Evolutionary conservation across 2,888 invertebrate species (phyloP), one percentile per base, ranked within the genome.

Genomic region (Therioaphis trifolii): DNA sequence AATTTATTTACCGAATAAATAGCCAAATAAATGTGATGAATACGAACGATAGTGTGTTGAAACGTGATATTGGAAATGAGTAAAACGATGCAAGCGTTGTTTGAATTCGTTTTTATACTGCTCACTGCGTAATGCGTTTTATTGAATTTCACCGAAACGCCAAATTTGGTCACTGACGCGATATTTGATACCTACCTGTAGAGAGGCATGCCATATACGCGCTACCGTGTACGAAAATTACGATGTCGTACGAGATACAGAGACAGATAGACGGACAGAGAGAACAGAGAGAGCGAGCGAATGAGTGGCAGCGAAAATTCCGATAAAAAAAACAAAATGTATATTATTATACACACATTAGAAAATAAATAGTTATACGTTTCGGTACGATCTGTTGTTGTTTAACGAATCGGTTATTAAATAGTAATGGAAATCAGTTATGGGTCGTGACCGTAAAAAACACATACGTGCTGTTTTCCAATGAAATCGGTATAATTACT

Each of bases 141-240:
- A n/a, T 35, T 40, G 40, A 68, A 52, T 55, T 68, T 78, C 40
- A 21, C 46, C 12, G 40, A 68, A 68, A 68, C 52, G 5, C 52
- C 52, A 40, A 52, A 40, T 78, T 68, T 68, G 52, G 68, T 52
- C 24, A 24, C 12, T 4, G 35, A 24, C 68, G 52, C 0, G 29
- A 49, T 66, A 46, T 29, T 46, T 14, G 46, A 9, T 46, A n/a
- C 18, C 46, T 11, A n/a, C n/a, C n/a, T 2, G n/a, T n/a, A n/a
- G n/a, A n/a, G 0, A 5, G 75, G 11, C 11, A 40, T 46, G 15
- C 2, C 18, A 14, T 24, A 21, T 49, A 46, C 9, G 24, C 18
- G 24, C 21, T 74, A 74, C 40, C 18, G 58, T 0, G 21, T 24
- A 75, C 46, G 63, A n/a, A 76, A 21, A 0, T 5, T n/a, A 29